A percentile compares a stretch with the other conserved stretches of the same genome.
phyloP scores from a whole-genome alignment of 1,140 invertebrate genomes.

The Drosophila mayri region DNA sequence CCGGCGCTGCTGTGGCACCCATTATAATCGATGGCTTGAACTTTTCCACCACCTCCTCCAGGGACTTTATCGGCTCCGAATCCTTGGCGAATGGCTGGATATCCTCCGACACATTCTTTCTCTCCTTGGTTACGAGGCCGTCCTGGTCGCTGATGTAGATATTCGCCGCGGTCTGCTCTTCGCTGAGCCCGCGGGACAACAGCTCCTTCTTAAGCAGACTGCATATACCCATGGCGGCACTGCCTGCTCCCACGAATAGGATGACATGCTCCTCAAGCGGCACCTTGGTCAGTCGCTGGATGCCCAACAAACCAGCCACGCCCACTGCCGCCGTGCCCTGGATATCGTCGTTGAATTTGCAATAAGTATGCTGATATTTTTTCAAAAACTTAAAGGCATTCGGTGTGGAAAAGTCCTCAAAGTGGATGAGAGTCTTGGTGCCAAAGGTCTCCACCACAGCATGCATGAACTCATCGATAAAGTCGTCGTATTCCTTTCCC shows the following conservation, averaged over 20 bases:
- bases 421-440: slow-evolving; percentile 93
- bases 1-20: slow-evolving; percentile 91
- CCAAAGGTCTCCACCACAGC: slow-evolving; percentile 94
- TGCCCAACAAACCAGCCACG: slow-evolving; percentile 94
- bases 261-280: slow-evolving; percentile 93
- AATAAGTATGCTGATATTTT: slow-evolving; percentile 95
- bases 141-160: slow-evolving; percentile 91
- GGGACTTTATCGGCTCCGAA: slow-evolving; percentile 89
- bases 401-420: slow-evolving; percentile 98
- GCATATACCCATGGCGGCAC: slow-evolving; percentile 95
- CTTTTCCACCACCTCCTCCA: slow-evolving; percentile 91
- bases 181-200: slow-evolving; percentile 51
- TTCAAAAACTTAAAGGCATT: slow-evolving; percentile 96
- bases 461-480: slow-evolving; percentile 98
- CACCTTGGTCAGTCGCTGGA: slow-evolving; percentile 91
- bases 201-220: slow-evolving; percentile 88
- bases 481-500: slow-evolving; percentile 95
- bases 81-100: slow-evolving; percentile 88
- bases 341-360: slow-evolving; percentile 99
- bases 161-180: slow-evolving; percentile 89
- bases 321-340: slow-evolving; percentile 97
- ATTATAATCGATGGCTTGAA: slow-evolving; percentile 94
- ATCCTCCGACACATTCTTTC: slow-evolving; percentile 92
- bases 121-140: slow-evolving; percentile 90
- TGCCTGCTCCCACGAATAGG: slow-evolving; percentile 97